A percentile compares a stretch with the other conserved stretches of the same genome.
Evolutionary conservation across 2,888 invertebrate species (phyloP).

Genomic region (Ellobium chinense): DNA sequence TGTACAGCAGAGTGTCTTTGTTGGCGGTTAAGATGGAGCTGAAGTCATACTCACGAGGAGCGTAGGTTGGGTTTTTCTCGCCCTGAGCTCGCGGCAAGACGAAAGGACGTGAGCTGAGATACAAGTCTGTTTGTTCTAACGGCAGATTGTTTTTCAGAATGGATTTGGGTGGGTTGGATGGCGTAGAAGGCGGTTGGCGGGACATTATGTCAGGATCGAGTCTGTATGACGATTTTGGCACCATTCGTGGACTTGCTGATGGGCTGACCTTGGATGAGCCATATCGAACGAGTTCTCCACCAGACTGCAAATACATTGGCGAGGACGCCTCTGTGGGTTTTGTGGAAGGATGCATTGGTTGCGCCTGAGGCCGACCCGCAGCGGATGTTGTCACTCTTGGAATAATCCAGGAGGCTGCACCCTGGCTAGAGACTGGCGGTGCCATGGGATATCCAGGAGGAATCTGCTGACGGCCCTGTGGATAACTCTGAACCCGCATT

Average conservation of each 20-base stretch:
- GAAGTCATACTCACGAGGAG: conserved; percentile 5
- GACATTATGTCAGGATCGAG: not conserved
- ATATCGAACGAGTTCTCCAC: not conserved
- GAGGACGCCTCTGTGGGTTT: not conserved
- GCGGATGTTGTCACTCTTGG: not conserved
- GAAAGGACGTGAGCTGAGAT: not conserved
- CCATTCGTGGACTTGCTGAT: not conserved
- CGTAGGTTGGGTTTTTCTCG: not conserved
- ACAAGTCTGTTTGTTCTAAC: not conserved
- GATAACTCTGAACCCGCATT: not conserved
- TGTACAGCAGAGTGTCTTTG: not conserved
- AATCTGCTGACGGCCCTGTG: not conserved
- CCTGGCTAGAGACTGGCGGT: not conserved
- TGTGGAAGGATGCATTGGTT: not conserved
- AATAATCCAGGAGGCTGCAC: not conserved
- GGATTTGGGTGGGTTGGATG: conserved; percentile 5
- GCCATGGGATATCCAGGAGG: not conserved
- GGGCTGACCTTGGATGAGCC: not conserved
- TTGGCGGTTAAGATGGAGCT: not conserved
- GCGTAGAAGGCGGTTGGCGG: not conserved
- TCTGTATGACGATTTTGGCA: not conserved
- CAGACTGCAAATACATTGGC: no score
- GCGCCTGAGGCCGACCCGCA: not conserved
- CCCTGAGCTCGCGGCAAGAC: not conserved
- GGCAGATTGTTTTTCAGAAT: conserved; percentile 17